Base-by-base conservation (phyloP, 1,140 invertebrate genomes). In the Megathymus violae region DNA sequence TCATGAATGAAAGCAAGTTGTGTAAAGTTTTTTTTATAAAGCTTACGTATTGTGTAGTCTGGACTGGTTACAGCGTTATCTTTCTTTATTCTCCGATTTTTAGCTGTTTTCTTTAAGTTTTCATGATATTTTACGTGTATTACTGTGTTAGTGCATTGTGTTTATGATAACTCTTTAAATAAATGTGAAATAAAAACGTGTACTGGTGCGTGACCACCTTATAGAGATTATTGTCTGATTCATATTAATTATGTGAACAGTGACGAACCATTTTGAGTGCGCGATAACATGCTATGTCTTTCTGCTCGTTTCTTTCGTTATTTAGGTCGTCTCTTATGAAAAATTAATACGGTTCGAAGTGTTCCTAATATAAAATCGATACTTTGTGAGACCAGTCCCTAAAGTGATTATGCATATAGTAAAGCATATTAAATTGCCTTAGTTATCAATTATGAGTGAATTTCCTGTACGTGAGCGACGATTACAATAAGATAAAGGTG, bases 221-320 rank as follows among this genome's bases (percentile, higher is more conserved):
- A 72, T 56, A 61, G 69, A 80, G 69, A 80, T 82, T 76, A 80
- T 73, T 66, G 65, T 64, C 63, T 82, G 80, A 84, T 80, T 84
- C 80, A 85, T 74, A 79, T 87, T 88, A 83, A 88, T 85, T 87
- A 89, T 86, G 82, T 83, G 83, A 84, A 71, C 80, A 74, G 74
- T 82, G 84, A 85, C 79, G 74, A 82, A 82, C 76, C 73, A 80
- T 82, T 75, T 85, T 65, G 75, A 80, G 78, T 78, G 76, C 64
- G 76, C 78, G 82, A 81, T 89, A 85, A 87, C 82, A 82, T 74
- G 70, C 74, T 80, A 72, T 51, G 38, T 44, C 50, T 71, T 74
- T 69, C 50, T 68, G 66, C 63, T 74, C 43, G 47, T 46, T 54
- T 62, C 59, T 60, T 60, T 51, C 44, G 41, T 22, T 25, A 47